These are phyloP conservation scores for Capreolus pygargus DNA, from an alignment of 2,113 vertebrate species.

Conservation along the genomic window DNA sequence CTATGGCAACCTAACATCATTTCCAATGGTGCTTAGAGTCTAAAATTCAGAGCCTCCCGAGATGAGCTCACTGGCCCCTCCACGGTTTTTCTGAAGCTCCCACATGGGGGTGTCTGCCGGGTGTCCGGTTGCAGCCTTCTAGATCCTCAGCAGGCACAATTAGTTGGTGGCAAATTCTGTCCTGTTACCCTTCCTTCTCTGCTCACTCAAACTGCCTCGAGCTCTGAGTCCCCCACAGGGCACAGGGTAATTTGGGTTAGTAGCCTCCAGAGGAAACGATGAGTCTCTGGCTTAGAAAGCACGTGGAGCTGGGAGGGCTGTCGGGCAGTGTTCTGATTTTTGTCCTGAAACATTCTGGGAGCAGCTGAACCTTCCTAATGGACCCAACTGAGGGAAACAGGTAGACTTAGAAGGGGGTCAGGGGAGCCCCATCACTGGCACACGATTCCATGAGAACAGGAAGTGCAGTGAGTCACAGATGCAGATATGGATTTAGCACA, in stretches of 20 bases:
- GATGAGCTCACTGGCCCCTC: constrained; percentile 40
- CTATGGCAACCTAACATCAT: constrained; percentile 37
- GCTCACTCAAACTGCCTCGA: neutral
- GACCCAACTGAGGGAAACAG: neutral
- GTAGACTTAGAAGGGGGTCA: neutral
- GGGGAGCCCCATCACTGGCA: neutral
- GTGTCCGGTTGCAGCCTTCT: neutral
- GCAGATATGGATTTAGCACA: no score
- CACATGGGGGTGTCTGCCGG: neutral
- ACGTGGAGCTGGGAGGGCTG: neutral
- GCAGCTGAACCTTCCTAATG: neutral
- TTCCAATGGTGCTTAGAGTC: constrained; percentile 33
- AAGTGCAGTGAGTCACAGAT: neutral
- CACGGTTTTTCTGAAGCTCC: constrained; percentile 36
- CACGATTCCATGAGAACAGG: neutral
- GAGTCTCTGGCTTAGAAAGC: neutral
- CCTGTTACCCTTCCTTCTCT: neutral
- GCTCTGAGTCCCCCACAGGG: neutral
- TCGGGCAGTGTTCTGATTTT: neutral
- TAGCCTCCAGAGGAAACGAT: neutral
- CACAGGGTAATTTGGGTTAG: neutral
- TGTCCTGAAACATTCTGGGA: neutral
- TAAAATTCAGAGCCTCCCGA: constrained; percentile 31
- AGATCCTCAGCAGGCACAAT: neutral
- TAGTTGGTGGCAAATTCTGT: neutral